Percentiles rank a stretch among this genome's conserved stretches.
These are phyloP conservation scores for Dimorphilus gyrociliatus DNA, from an alignment of 2,888 invertebrate species.

Conservation along the genomic window DNA sequence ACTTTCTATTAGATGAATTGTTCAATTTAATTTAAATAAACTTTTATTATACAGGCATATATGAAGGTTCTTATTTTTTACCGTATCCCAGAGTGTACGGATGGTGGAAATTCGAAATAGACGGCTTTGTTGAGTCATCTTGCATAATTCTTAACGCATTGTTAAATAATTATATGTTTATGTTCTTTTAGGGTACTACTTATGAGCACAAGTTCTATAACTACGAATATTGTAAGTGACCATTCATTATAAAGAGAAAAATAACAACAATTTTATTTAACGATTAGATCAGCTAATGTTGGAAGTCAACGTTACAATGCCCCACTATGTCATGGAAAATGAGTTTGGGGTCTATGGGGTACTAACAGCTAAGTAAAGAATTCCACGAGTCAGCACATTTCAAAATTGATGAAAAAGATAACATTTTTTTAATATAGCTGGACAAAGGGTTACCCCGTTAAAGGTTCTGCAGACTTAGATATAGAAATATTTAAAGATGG, in stretches of 20 bases:
- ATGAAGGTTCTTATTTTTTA: conserved; percentile 1
- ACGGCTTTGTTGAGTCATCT: too few species aligned
- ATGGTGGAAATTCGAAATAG: conserved; percentile 3
- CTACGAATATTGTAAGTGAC: background rate
- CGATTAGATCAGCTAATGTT: conserved; percentile 39
- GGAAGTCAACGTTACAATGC: conserved; percentile 89
- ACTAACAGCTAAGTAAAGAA: conserved; percentile 66
- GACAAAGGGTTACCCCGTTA: too few species aligned
- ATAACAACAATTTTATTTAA: background rate
- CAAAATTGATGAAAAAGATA: too few species aligned
- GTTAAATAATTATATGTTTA: too few species aligned
- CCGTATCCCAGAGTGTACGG: conserved; percentile 2
- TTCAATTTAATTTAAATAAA: too few species aligned
- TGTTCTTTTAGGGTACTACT: conserved; percentile 2
- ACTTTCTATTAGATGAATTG: background rate
- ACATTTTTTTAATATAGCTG: too few species aligned
- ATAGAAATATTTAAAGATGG: too few species aligned
- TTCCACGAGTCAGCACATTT: too few species aligned
- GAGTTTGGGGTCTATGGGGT: conserved; percentile 65
- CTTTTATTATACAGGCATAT: conserved; percentile 4
- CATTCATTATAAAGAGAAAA: background rate
- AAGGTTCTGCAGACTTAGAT: too few species aligned
- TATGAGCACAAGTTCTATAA: conserved; percentile 1
- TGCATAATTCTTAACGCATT: too few species aligned
- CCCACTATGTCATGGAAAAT: conserved; percentile 74